phyloP scores from a whole-genome alignment of 2,113 vertebrate species.

The Ictalurus punctatus region DNA sequence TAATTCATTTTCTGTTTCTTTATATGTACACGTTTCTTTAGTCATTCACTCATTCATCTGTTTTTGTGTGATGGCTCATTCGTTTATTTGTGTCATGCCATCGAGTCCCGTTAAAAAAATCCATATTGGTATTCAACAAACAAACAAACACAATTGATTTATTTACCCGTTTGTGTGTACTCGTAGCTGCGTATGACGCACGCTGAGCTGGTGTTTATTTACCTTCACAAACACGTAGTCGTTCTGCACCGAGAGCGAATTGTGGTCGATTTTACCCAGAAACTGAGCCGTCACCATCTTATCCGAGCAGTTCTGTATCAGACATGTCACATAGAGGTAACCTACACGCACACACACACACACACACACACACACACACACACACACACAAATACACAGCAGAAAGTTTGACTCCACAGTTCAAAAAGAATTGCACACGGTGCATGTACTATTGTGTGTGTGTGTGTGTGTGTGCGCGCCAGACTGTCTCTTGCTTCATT shows the following conservation, averaged over 20 bases:
- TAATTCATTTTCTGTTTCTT: not conserved
- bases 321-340: slow-evolving; percentile 86
- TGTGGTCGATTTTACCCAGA: slow-evolving; percentile 80
- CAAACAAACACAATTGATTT: not conserved
- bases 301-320: slow-evolving; percentile 87
- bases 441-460: not conserved
- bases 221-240: slow-evolving; percentile 96
- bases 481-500: slow-evolving; percentile 43
- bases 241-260: slow-evolving; percentile 88
- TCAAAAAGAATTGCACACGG: slow-evolving; percentile 4
- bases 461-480: slow-evolving; percentile 23
- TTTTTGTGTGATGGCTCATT: not conserved
- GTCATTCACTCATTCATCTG: not conserved
- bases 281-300: slow-evolving; percentile 78
- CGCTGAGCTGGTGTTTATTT: slow-evolving; percentile 38
- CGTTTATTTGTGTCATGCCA: not conserved
- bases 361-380: slow-evolving; percentile 12
- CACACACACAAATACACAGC: slow-evolving; percentile 35
- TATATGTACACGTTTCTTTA: not conserved
- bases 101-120: not conserved
- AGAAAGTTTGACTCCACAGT: slow-evolving; percentile 15
- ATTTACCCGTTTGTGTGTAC: not conserved
- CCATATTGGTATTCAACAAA: not conserved
- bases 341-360: slow-evolving; percentile 68
- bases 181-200: not conserved